Evolutionary conservation across 2,888 invertebrate species (phyloP).

Genomic region (Orthosia cruda): DNA sequence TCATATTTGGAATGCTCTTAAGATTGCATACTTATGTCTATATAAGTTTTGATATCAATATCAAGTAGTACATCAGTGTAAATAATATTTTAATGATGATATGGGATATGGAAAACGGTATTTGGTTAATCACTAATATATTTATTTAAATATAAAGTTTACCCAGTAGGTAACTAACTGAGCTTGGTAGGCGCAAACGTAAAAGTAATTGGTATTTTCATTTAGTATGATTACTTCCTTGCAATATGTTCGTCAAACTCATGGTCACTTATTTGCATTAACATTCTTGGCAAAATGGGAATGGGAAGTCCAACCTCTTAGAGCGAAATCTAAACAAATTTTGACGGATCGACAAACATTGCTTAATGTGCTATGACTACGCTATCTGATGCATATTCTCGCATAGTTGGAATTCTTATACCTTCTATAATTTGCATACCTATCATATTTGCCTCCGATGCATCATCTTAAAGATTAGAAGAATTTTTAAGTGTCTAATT

Average conservation of each 20-base stretch:
- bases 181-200: too few relatives aligned
- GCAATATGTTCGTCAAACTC: background rate
- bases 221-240: background rate
- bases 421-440: background rate
- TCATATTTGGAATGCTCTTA: conserved; percentile 61
- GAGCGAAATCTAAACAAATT: conserved; percentile 32
- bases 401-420: background rate
- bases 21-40: conserved; percentile 36
- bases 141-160: background rate
- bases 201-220: background rate
- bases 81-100: conserved; percentile 6
- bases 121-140: background rate
- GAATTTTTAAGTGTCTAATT: background rate
- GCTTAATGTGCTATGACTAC: conserved; percentile 20
- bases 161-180: too few relatives aligned
- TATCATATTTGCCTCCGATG: background rate
- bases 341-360: conserved; percentile 40
- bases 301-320: conserved; percentile 23
- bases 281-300: conserved; percentile 19
- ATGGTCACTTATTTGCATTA: background rate
- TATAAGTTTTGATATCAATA: conserved; percentile 15
- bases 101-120: background rate
- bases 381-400: background rate
- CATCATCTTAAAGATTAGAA: background rate
- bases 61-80: conserved; percentile 10